A percentile compares a stretch with the other conserved stretches of the same genome.
Evolutionary conservation across 2,797 vertebrate genomes (phyloP).

Genomic region (Poeciliopsis gracilis): DNA sequence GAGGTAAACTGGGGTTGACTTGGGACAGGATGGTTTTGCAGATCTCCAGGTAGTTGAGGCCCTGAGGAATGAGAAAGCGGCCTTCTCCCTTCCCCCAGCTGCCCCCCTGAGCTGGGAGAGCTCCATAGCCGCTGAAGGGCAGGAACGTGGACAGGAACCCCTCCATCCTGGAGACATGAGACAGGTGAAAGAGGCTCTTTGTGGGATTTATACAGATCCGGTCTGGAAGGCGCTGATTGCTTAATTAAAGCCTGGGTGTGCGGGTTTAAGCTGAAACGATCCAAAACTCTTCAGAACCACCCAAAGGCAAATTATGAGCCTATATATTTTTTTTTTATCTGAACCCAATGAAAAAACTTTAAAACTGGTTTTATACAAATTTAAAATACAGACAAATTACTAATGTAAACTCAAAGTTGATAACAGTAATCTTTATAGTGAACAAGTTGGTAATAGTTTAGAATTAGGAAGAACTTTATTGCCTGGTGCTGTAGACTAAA

Average conservation of each 20-base stretch:
- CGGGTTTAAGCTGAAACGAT: background rate
- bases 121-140: conserved; percentile 67
- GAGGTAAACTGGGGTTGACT: conserved; percentile 68
- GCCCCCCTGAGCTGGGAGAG: conserved; percentile 60
- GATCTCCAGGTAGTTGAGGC: conserved; percentile 83
- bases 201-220: conserved; percentile 44
- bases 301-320: background rate
- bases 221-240: conserved; percentile 43
- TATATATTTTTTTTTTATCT: background rate
- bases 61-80: conserved; percentile 68
- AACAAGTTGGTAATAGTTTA: background rate
- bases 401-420: background rate
- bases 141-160: conserved; percentile 73
- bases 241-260: conserved; percentile 64
- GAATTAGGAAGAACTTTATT: background rate
- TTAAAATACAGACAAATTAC: background rate
- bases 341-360: background rate
- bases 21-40: conserved; percentile 87
- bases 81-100: conserved; percentile 80
- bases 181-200: conserved; percentile 21
- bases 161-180: conserved; percentile 83
- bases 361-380: background rate
- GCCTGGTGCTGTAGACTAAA: background rate
- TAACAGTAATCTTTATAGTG: background rate
- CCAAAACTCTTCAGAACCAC: background rate